Evolutionary conservation across 2,888 invertebrate species (phyloP), one percentile per base, ranked within the genome.

Genomic region (Sarcophaga carnaria): DNA sequence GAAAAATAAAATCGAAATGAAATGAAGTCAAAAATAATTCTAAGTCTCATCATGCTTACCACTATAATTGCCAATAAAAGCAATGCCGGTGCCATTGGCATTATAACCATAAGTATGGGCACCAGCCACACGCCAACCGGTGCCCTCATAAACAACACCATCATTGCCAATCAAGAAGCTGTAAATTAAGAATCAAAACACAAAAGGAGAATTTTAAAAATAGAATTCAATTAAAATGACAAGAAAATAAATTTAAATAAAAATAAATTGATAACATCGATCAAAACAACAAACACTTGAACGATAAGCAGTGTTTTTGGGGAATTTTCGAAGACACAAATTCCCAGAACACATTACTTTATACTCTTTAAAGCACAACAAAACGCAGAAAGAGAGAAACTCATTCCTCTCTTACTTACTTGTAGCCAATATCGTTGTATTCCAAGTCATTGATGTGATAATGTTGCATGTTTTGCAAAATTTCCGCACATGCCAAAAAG

Each of bases 141-240:
- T 91, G 1, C 96, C 96, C 92, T 96, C 96, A 89, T 96, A 96
- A 12, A 96, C 93, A 54, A 95, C 94, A 6, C 95, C 96, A 90
- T 96, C 95, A 47, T 95, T 95, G 8, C 96, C 96, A 78, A 96
- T 94, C 85, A 96, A 89, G 88, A 95, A 95, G 69, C 95, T 95
- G 27, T 72, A 45, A 75, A 69, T 14, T 60, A 25, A 45, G 20
- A 27, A 49, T n/a, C 47, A 27, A 69, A 67, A 49, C 14, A 54
- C 17, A 54, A 54, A 17, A 17, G 5, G 17, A 54, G 17, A 54
- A 14, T 49, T 37, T 37, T 37, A 37, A 37, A 37, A 37, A 37
- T 37, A 37, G 37, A 37, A 37, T 10, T 37, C 37, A 37, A 8
- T 37, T 37, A 37, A 37, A 1, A 2, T 37, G 37, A 1, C 37